Conservation (phyloP, 2,113 vertebrate species). For the Aleadryas rufinucha region DNA sequence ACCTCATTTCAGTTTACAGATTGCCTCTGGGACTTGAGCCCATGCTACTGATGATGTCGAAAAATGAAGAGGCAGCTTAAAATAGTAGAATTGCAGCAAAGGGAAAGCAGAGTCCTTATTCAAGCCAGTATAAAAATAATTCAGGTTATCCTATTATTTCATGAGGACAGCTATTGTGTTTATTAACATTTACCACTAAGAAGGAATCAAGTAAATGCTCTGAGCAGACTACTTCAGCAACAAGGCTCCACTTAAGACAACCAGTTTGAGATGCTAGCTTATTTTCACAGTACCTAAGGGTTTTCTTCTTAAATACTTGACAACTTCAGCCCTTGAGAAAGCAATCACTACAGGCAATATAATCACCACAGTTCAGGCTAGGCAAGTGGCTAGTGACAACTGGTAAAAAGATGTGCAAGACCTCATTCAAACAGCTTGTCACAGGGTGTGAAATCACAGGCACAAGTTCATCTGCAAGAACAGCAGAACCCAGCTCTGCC, state of each 20-base stretch:
- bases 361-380: background rate
- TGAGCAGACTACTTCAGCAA: background rate
- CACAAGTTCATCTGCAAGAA: fast-evolving
- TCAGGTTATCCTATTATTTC: background rate
- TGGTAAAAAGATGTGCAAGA: background rate
- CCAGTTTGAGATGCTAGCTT: background rate
- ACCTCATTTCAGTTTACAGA: background rate
- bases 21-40: background rate
- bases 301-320: background rate
- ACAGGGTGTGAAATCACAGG: background rate
- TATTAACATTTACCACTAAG: background rate
- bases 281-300: background rate
- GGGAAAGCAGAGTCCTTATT: background rate
- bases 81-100: background rate
- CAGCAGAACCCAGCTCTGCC: background rate
- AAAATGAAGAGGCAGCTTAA: background rate
- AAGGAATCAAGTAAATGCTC: background rate
- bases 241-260: background rate
- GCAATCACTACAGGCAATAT: background rate
- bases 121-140: background rate
- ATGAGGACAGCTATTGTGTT: background rate
- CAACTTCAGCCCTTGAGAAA: background rate
- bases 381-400: background rate
- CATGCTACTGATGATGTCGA: background rate
- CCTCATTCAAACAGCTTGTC: background rate